Evolutionary conservation across 2,888 invertebrate genomes (phyloP).

Genomic region (Pristionchus maxplancki): DNA sequence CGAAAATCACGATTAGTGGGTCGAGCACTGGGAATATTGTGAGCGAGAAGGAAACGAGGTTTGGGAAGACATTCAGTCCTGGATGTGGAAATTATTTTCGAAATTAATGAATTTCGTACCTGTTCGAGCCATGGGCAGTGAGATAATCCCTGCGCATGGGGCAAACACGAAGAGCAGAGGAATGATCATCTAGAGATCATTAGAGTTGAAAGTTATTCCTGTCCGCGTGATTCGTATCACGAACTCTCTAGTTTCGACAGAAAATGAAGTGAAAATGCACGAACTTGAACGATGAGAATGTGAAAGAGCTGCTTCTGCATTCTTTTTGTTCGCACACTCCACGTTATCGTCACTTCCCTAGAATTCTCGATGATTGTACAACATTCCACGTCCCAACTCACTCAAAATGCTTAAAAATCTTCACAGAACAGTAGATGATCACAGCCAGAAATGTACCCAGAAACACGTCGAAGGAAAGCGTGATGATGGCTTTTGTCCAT

Average conservation of each 20-base stretch:
- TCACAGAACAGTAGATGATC: background rate
- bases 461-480: background rate
- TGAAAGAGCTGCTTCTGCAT: constrained; percentile 2
- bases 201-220: too few species aligned
- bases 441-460: background rate
- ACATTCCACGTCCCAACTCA: background rate
- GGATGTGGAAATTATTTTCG: background rate
- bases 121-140: background rate
- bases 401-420: background rate
- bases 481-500: background rate
- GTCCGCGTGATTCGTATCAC: too few species aligned
- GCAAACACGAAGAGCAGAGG: background rate
- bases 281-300: background rate
- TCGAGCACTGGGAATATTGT: constrained; percentile 7
- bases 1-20: background rate
- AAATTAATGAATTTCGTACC: background rate
- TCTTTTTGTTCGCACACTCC: background rate
- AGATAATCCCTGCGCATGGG: background rate
- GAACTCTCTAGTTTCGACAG: too few species aligned
- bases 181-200: background rate
- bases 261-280: background rate
- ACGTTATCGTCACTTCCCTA: background rate
- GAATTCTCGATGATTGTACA: background rate
- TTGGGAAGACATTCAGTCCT: constrained; percentile 11
- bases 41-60: background rate